phyloP scores from a whole-genome alignment of 2,797 vertebrate species.

The Erithacus rubecula region DNA sequence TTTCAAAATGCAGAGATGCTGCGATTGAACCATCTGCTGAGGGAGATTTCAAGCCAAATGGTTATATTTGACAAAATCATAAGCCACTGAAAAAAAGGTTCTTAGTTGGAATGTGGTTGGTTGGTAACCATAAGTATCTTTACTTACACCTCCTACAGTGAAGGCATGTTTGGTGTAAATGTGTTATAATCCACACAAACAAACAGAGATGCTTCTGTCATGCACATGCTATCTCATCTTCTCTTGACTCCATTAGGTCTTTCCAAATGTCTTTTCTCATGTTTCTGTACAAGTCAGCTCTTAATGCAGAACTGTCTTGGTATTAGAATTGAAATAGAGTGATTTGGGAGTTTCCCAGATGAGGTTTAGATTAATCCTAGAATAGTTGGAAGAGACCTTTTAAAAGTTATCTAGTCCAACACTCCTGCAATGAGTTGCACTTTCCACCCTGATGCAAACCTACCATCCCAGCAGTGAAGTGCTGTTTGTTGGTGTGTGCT shows the following conservation, averaged over 20 bases:
- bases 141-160: constrained; percentile 29
- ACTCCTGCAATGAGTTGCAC: neutral
- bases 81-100: neutral
- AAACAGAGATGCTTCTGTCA: neutral
- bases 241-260: neutral
- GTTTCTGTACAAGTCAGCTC: neutral
- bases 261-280: neutral
- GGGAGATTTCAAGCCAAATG: neutral
- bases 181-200: constrained; percentile 28
- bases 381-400: neutral
- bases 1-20: neutral
- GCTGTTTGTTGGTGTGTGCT: neutral
- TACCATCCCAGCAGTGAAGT: neutral
- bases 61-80: constrained; percentile 9
- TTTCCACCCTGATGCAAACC: neutral
- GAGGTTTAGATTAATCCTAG: neutral
- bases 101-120: neutral
- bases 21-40: constrained; percentile 14
- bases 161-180: constrained; percentile 23
- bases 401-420: neutral
- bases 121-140: constrained; percentile 21
- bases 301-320: neutral
- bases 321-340: neutral
- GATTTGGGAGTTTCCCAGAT: neutral
- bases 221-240: neutral